Evolutionary conservation across 1,140 invertebrate genomes (phyloP).

Genomic region (Hormaphis cornu): DNA sequence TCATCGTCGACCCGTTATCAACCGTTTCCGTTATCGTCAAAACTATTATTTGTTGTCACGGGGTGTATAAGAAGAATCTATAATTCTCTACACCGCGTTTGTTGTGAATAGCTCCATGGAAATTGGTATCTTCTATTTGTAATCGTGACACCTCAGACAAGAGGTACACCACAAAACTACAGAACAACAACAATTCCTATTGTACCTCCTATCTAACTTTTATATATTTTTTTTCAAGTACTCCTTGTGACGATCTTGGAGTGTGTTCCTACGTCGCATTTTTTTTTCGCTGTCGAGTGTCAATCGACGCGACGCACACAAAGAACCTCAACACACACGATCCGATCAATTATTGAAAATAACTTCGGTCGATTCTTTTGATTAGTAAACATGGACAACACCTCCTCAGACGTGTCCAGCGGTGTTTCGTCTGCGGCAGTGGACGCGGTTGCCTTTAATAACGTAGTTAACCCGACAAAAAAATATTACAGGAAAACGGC

Average conservation of each 20-base stretch:
- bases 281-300: neutral
- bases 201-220: too few relatives aligned
- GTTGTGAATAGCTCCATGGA: too few relatives aligned
- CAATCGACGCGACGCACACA: too few relatives aligned
- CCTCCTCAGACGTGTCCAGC: neutral
- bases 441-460: neutral
- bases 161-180: too few relatives aligned
- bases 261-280: neutral
- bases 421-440: neutral
- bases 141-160: too few relatives aligned
- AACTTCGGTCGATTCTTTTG: neutral
- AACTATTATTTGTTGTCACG: neutral
- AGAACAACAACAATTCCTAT: neutral
- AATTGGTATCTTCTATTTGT: too few relatives aligned
- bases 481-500: constrained; percentile 27
- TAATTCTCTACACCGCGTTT: too few relatives aligned
- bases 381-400: neutral
- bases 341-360: too few relatives aligned
- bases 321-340: too few relatives aligned
- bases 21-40: neutral
- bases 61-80: too few relatives aligned
- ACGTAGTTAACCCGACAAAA: neutral
- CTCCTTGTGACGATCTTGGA: constrained; percentile 4
- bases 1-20: neutral
- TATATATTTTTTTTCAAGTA: neutral